A percentile compares a stretch with the other conserved stretches of the same genome.
Conservation (phyloP, 1,140 invertebrate species). For the Drosophila lowei region DNA sequence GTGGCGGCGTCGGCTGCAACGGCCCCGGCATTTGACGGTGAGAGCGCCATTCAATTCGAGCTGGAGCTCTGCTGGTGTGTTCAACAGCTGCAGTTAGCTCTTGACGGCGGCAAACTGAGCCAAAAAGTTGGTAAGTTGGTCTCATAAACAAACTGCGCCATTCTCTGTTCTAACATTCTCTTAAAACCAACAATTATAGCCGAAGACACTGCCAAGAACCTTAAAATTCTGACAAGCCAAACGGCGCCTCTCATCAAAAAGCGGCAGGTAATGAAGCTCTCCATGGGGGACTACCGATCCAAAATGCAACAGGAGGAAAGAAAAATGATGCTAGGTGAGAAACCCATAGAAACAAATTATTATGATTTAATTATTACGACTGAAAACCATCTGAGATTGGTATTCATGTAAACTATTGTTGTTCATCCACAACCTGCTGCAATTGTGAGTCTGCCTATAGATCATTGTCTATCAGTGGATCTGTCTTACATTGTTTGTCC, state of each 20-base stretch:
- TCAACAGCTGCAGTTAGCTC: constrained; percentile 86
- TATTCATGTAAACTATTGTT: no score
- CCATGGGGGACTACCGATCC: constrained; percentile 89
- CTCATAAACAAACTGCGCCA: no score
- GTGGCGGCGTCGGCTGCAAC: not conserved
- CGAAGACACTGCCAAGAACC: constrained; percentile 86
- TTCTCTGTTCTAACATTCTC: constrained; percentile 1
- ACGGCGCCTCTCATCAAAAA: constrained; percentile 88
- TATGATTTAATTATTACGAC: not conserved
- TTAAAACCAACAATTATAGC: constrained; percentile 74
- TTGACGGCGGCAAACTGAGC: constrained; percentile 86
- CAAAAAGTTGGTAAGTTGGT: constrained; percentile 84
- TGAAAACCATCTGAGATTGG: no score
- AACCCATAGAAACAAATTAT: not conserved
- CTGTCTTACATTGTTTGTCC: no score
- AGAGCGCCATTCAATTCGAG: constrained; percentile 88
- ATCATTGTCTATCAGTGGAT: no score
- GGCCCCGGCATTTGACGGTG: constrained; percentile 67
- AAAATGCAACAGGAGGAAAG: constrained; percentile 90
- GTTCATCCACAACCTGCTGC: no score
- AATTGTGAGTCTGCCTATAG: no score
- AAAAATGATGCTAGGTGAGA: constrained; percentile 84
- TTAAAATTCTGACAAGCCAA: constrained; percentile 87
- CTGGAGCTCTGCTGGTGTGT: constrained; percentile 90
- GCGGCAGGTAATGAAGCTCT: constrained; percentile 88